Conservation (phyloP, 2,797 vertebrate genomes). For the Hydrocynus forskahlii region DNA sequence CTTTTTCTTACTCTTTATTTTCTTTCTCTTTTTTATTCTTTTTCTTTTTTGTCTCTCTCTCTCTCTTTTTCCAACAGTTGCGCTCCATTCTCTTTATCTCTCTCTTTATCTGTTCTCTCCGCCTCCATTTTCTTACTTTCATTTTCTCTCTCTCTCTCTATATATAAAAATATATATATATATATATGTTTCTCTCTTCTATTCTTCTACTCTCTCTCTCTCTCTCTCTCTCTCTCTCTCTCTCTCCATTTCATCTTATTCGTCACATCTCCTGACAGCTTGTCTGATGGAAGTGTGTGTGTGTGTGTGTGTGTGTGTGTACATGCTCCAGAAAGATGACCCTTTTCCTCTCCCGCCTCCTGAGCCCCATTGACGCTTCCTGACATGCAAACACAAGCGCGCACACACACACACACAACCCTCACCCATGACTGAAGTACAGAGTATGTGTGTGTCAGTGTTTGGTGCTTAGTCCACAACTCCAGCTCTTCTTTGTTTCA, state of each 20-base stretch:
- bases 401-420: not conserved
- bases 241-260: not conserved
- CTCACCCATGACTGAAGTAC: conserved; percentile 7
- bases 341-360: conserved; percentile 50
- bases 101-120: not conserved
- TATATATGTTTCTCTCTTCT: no score
- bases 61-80: not conserved
- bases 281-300: conserved; percentile 23
- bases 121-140: not conserved
- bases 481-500: not conserved
- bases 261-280: not conserved
- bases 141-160: not conserved
- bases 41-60: not conserved
- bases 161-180: not conserved
- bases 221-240: not conserved
- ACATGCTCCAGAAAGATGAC: conserved; percentile 32
- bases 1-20: not conserved
- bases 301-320: conserved; percentile 23
- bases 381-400: conserved; percentile 36
- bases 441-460: conserved; percentile 23
- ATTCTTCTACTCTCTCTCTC: not conserved
- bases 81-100: conserved; percentile 4
- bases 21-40: no score
- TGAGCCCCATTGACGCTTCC: conserved; percentile 41
- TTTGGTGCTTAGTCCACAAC: conserved; percentile 11